These are phyloP conservation scores for Tanypteryx hageni DNA, from an alignment of 2,888 invertebrate genomes.

Conservation along the genomic window DNA sequence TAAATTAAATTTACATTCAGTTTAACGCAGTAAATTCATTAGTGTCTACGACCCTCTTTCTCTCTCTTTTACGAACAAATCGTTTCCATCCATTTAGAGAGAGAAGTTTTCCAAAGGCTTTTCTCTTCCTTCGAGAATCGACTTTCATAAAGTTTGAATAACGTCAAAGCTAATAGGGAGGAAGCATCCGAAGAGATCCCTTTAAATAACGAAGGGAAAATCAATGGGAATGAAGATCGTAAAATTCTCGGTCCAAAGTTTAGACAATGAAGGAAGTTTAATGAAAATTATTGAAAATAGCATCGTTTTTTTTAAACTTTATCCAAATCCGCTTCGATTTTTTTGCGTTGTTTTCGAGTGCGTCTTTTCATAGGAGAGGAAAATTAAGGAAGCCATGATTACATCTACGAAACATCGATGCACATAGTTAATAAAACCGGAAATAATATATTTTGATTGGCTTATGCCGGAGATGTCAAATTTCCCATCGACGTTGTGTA, in stretches of 20 bases:
- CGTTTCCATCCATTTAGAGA: not conserved
- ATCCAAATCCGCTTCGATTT: too few relatives aligned
- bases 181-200: not conserved
- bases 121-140: not conserved
- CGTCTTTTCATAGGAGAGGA: not conserved
- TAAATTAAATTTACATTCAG: too few relatives aligned
- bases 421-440: too few relatives aligned
- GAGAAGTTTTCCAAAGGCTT: not conserved
- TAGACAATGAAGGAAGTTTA: not conserved
- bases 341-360: not conserved
- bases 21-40: too few relatives aligned
- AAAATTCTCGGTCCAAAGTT: not conserved
- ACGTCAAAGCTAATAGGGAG: slow-evolving; percentile 11
- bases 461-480: too few relatives aligned
- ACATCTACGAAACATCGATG: too few relatives aligned
- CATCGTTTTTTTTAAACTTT: not conserved
- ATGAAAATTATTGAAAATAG: not conserved
- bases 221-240: not conserved
- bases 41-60: not conserved
- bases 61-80: not conserved
- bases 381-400: too few relatives aligned
- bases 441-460: too few relatives aligned
- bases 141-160: slow-evolving; percentile 19
- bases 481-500: too few relatives aligned
- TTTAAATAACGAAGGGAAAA: not conserved